Conservation (phyloP, 2,888 invertebrate genomes). For the Melitaea athalia region DNA sequence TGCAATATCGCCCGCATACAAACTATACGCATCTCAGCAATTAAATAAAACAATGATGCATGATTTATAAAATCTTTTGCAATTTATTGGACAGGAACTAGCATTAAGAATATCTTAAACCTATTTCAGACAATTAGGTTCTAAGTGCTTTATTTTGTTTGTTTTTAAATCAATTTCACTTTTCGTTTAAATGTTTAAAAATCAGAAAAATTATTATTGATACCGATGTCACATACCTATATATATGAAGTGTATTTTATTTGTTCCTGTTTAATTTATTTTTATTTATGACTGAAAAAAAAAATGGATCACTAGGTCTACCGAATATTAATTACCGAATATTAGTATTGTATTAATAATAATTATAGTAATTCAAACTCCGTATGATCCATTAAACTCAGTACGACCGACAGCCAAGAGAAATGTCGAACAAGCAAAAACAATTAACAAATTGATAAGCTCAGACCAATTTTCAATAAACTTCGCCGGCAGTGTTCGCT, state of each 20-base stretch:
- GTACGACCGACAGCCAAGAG: constrained; percentile 65
- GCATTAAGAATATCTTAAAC: not conserved
- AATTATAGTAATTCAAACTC: constrained; percentile 42
- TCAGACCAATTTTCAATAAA: constrained; percentile 83
- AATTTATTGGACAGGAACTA: not conserved
- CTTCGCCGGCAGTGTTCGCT: constrained; percentile 78
- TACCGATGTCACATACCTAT: too few species aligned
- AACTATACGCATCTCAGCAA: not conserved
- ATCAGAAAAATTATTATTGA: too few species aligned
- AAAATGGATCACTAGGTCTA: not conserved
- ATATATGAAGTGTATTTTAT: too few species aligned
- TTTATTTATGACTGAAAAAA: not conserved
- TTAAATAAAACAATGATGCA: not conserved
- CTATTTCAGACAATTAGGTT: not conserved
- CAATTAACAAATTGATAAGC: constrained; percentile 83
- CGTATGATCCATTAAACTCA: constrained; percentile 61
- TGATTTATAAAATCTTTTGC: not conserved
- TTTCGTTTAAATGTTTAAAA: too few species aligned
- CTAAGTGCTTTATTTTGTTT: too few species aligned
- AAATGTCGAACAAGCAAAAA: constrained; percentile 79
- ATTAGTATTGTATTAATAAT: constrained; percentile 29
- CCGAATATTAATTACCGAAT: not conserved
- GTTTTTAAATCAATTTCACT: too few species aligned
- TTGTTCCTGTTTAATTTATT: too few species aligned
- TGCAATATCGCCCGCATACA: constrained; percentile 14